Conservation (phyloP, 2,113 vertebrate species). For the Psilopsiagon aurifrons region DNA sequence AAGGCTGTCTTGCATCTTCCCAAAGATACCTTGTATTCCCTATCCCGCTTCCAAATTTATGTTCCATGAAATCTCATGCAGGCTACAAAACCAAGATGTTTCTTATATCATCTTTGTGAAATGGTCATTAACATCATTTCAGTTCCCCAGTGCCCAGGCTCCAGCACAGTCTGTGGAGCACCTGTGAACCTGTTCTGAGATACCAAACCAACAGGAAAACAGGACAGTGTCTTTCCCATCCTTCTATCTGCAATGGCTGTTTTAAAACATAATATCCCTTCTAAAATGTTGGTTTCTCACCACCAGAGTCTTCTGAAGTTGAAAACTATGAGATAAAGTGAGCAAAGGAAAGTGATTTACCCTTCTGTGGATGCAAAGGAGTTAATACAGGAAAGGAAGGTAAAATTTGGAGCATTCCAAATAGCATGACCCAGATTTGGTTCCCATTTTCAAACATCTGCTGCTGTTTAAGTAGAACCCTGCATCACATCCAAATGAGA, state of each 20-base stretch:
- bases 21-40: not conserved
- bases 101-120: not conserved
- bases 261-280: not conserved
- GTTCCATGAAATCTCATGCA: not conserved
- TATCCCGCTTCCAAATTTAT: not conserved
- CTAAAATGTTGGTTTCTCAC: not conserved
- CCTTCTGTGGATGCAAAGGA: not conserved
- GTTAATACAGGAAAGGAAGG: not conserved
- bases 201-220: not conserved
- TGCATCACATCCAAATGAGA: not conserved
- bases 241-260: not conserved
- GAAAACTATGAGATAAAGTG: not conserved
- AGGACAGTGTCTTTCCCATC: not conserved
- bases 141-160: not conserved
- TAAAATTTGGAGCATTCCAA: not conserved
- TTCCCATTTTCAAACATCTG: not conserved
- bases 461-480: not conserved
- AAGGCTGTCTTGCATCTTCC: not conserved
- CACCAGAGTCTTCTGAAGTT: not conserved
- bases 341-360: not conserved
- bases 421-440: not conserved
- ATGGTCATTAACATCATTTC: not conserved
- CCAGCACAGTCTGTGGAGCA: not conserved
- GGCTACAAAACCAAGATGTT: not conserved
- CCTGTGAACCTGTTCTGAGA: not conserved